Conservation (phyloP, 2,113 vertebrate genomes). For the Abramis brama region DNA sequence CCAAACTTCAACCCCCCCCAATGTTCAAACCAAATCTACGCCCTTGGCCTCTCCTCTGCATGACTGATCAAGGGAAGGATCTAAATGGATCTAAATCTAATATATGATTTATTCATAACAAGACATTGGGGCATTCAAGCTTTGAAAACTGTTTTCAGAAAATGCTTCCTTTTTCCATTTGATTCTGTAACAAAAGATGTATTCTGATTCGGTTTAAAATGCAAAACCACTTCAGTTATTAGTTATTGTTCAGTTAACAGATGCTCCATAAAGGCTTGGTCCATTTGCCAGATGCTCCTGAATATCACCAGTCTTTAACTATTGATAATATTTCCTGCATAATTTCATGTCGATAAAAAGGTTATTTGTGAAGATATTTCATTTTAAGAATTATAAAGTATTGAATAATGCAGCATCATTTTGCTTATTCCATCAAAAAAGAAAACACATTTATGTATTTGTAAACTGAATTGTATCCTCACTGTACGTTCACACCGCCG, state of each 20-base stretch:
- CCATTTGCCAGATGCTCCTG: not conserved
- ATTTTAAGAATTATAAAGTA: not conserved
- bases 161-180: not conserved
- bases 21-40: too few species aligned
- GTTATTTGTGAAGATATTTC: not conserved
- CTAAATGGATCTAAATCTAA: too few species aligned
- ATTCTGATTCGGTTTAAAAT: not conserved
- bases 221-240: not conserved
- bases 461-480: not conserved
- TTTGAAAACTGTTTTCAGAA: too few species aligned
- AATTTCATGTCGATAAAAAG: not conserved
- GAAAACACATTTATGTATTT: not conserved
- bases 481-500: too few species aligned
- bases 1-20: too few species aligned
- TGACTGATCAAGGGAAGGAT: too few species aligned
- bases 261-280: not conserved
- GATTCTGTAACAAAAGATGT: not conserved
- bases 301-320: not conserved
- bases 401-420: not conserved
- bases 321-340: not conserved
- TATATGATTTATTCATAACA: constrained; percentile 14
- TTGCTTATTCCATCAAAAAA: not conserved
- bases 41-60: not conserved
- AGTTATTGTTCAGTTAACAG: too few species aligned
- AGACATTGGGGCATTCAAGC: not conserved